Base-by-base conservation (phyloP, 2,113 vertebrate species). In the Oreochromis tanganicae region DNA sequence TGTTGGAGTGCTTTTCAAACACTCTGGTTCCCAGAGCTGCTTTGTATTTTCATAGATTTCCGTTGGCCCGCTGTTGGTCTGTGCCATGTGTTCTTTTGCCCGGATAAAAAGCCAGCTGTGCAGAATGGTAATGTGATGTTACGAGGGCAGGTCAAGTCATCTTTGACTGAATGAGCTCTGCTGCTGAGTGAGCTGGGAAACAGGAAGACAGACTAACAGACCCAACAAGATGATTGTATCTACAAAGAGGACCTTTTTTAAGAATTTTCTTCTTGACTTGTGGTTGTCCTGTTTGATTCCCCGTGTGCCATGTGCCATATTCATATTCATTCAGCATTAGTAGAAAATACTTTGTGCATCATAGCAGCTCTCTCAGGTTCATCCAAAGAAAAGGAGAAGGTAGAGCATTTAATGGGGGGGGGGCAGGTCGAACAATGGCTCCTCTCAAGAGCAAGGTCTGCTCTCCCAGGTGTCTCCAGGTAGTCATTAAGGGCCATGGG, bases 101-200 rank as follows among this genome's bases (percentile, higher is more conserved):
- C 3, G 16, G 19, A 87, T 86, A 75, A 94, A 92, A 68, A 54
- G 89, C 85, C 71, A 87, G 75, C 80, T 48, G 11, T 88, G 91
- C 92, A 93, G 83, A 91, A 93, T 90, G 84, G 50, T 87, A 90
- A 93, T 93, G 85, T 87, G 56, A 87, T 83, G 89, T 93, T 78
- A 85, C 14, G 5, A 61, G 71, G 82, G 21, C 85, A 88, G 59
- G 88, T 46, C 61, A 61, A 88, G 75, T 91, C 86, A 63, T 32
- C 59, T 91, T 85, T 83, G 84, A 9, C 52, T 80, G 12, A 68
- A 66, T 16, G 2, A 46, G 27, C 54, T 81, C 71, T 66, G 83
- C 83, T 88, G 86, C 85, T 59, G 27, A 91, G 81, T 80, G 46
- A 24, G 52, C 81, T 82, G 75, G 34, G 34, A 87, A 92, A 89